Evolutionary conservation across 2,113 vertebrate species (phyloP).

Genomic region (Cephalophus harveyi): DNA sequence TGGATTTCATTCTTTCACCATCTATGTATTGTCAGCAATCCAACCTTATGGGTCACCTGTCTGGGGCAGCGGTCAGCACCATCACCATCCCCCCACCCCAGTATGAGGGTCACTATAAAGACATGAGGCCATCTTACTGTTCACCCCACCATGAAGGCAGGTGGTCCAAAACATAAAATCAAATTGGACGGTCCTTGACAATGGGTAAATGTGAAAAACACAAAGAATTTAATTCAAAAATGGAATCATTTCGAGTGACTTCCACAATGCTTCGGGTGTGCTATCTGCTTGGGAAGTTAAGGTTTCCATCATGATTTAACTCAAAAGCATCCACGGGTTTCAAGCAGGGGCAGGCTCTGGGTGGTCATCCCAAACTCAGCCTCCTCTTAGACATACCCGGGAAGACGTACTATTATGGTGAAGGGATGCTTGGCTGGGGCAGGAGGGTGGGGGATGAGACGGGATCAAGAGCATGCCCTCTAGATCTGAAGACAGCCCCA

Average conservation of each 20-base stretch:
- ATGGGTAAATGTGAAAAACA: neutral
- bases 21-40: neutral
- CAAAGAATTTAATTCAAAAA: neutral
- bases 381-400: neutral
- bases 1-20: neutral
- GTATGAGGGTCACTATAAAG: rapidly evolving
- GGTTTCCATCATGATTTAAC: neutral
- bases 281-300: neutral
- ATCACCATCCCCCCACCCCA: no score
- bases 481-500: neutral
- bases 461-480: neutral
- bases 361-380: neutral
- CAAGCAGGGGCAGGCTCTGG: neutral
- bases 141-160: neutral
- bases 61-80: neutral
- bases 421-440: neutral
- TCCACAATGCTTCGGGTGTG: neutral
- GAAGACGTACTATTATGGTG: neutral
- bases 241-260: neutral
- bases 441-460: no score
- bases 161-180: neutral
- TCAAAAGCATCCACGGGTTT: neutral
- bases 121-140: neutral
- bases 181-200: neutral
- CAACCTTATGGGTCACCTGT: neutral